phyloP scores from a whole-genome alignment of 2,888 invertebrate species.

The Eumacrocentrus americanus region DNA sequence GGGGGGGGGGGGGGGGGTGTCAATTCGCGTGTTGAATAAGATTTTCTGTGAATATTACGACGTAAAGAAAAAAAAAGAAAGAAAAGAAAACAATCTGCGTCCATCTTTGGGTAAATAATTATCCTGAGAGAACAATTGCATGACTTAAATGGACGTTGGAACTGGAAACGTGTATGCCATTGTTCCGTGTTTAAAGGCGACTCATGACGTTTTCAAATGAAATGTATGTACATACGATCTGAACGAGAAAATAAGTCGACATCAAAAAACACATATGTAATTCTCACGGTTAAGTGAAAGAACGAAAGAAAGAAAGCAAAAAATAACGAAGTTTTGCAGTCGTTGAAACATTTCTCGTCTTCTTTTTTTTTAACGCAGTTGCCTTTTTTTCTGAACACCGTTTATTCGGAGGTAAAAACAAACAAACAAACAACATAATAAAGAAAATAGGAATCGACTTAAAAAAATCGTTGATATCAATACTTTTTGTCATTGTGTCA shows the following conservation, averaged over 20 bases:
- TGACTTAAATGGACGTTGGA: not conserved
- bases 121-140: constrained; percentile 10
- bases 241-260: not conserved
- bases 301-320: not conserved
- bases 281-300: constrained; percentile 1
- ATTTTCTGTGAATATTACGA: constrained; percentile 53
- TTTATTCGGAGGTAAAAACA: constrained; percentile 2
- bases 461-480: constrained; percentile 1
- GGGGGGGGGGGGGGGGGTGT: no score
- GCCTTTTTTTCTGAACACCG: not conserved
- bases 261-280: not conserved
- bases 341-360: not conserved
- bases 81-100: not conserved
- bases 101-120: constrained; percentile 29
- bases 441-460: not conserved
- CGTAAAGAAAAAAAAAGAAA: constrained; percentile 33
- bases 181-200: not conserved
- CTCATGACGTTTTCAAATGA: not conserved
- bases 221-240: constrained; percentile 15
- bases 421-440: constrained; percentile 5
- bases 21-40: constrained; percentile 41
- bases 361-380: constrained; percentile 5
- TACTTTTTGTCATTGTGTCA: constrained; percentile 7
- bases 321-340: not conserved
- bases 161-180: not conserved